phyloP scores from a whole-genome alignment of 1,140 invertebrate species.

The Drosophila busckii region DNA sequence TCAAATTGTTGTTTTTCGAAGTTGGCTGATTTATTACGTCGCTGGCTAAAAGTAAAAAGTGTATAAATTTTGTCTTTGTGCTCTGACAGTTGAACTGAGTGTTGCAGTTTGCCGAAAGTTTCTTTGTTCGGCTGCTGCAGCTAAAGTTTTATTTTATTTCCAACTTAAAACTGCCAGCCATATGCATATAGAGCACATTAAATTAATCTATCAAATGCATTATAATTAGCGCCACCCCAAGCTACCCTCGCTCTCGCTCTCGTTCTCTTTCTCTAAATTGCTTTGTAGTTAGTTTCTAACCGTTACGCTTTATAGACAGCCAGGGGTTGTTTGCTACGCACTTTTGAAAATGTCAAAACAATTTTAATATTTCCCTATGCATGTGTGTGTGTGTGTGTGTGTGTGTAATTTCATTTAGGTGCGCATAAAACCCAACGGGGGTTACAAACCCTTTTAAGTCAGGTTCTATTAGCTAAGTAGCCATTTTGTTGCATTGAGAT shows the following conservation, averaged over 20 bases:
- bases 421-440: conserved; percentile 46
- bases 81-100: conserved; percentile 56
- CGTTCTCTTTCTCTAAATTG: conserved; percentile 1
- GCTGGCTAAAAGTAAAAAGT: conserved; percentile 48
- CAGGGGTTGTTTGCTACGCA: conserved; percentile 56
- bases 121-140: neutral
- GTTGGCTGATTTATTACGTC: conserved; percentile 45
- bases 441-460: conserved; percentile 48
- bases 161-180: neutral
- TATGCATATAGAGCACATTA: conserved; percentile 29
- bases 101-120: conserved; percentile 9
- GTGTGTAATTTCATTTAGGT: conserved; percentile 64
- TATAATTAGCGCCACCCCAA: conserved; percentile 68
- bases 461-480: conserved; percentile 71
- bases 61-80: conserved; percentile 61
- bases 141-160: conserved; percentile 8
- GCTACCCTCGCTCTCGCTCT: conserved; percentile 2
- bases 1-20: conserved; percentile 34
- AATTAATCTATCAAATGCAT: conserved; percentile 61
- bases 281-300: conserved; percentile 24
- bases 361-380: conserved; percentile 33
- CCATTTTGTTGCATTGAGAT: conserved; percentile 53
- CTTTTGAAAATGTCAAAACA: conserved; percentile 75
- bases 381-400: conserved; percentile 16
- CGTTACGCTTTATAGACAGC: conserved; percentile 47